Evolutionary conservation across 2,113 vertebrate genomes (phyloP), one percentile per base, ranked within the genome.

Genomic region (Rostratula benghalensis): DNA sequence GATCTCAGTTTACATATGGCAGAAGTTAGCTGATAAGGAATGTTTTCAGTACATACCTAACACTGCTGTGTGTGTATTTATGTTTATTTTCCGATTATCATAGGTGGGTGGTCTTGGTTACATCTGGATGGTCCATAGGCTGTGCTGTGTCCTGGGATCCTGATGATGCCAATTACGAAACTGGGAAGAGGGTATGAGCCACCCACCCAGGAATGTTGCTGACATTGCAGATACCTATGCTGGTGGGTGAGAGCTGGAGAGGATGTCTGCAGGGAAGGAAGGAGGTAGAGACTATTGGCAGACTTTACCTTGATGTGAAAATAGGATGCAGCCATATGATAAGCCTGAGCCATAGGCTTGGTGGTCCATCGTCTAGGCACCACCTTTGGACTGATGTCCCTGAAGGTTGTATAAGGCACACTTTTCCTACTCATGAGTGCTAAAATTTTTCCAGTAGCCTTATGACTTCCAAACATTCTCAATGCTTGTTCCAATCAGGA

Each of bases 251-350:
- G 27, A 83, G 8, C 14, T 69, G 39, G 23, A 6, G 6, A 75
- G 16, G 20, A 37, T 4, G 4, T 57, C 37, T 90, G 23, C 7
- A 71, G 79, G 70, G 14, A 76, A 73, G 9, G 30, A 56, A 57
- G 37, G 20, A 70, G 7, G 7, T 16, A 33, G 13, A 16, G 8
- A 39, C 21, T 22, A 2, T 0, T 35, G 37, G 22, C 8, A 67
- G 13, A 43, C 76, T 90, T n/a, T 74, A 6, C 20, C 27, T 65
- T 4, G 4, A 25, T 0, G 1, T 74, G 23, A 12, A 90, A 86
- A 69, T 12, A 64, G 16, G 10, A 69, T 33, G 35, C 27, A 84
- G 11, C 6, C 0, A 0, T 35, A 59, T 0, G 0, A 53, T 10
- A 5, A 56, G 14, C 18, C 46, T 43, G 25, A 73, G 12, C 28